Evolutionary conservation across 2,888 invertebrate genomes (phyloP).

Genomic region (Melieria omissa): DNA sequence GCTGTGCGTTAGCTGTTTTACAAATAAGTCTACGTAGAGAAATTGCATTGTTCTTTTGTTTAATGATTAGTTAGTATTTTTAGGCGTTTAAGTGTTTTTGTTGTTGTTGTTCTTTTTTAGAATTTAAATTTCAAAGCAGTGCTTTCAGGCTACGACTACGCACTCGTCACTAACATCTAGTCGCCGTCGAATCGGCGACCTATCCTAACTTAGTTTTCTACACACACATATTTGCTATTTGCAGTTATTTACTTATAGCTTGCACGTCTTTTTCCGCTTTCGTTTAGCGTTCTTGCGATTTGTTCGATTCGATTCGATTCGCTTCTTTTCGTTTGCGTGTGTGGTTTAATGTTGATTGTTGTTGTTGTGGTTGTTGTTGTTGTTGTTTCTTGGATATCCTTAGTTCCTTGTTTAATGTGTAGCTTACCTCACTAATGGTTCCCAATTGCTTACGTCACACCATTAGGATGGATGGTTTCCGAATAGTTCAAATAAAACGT

Average conservation of each 20-base stretch:
- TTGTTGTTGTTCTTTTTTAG: constrained; percentile 14
- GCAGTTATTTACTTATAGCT: constrained; percentile 13
- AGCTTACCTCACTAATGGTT: constrained; percentile 68
- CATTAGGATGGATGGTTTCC: constrained; percentile 53
- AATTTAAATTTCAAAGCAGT: constrained; percentile 28
- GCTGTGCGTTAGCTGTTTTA: no score
- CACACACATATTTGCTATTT: not conserved
- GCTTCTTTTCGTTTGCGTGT: constrained; percentile 31
- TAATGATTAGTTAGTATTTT: constrained; percentile 5
- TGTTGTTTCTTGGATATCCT: constrained; percentile 37
- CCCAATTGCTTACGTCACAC: constrained; percentile 68
- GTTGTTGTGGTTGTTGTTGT: constrained; percentile 36
- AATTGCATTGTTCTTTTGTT: constrained; percentile 6
- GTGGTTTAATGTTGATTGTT: constrained; percentile 37
- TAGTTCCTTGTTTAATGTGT: constrained; percentile 65
- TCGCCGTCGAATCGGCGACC: no score
- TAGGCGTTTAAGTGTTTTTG: constrained; percentile 1
- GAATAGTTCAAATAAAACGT: no score
- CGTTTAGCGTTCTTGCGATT: constrained; percentile 14
- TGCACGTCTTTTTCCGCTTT: constrained; percentile 20
- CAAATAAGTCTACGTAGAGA: not conserved
- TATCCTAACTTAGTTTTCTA: no score
- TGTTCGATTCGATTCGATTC: constrained; percentile 15
- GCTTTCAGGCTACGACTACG: not conserved
- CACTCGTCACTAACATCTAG: not conserved